Evolutionary conservation across 2,888 invertebrate genomes (phyloP), one percentile per base, ranked within the genome.

Genomic region (Scotopteryx bipunctaria): DNA sequence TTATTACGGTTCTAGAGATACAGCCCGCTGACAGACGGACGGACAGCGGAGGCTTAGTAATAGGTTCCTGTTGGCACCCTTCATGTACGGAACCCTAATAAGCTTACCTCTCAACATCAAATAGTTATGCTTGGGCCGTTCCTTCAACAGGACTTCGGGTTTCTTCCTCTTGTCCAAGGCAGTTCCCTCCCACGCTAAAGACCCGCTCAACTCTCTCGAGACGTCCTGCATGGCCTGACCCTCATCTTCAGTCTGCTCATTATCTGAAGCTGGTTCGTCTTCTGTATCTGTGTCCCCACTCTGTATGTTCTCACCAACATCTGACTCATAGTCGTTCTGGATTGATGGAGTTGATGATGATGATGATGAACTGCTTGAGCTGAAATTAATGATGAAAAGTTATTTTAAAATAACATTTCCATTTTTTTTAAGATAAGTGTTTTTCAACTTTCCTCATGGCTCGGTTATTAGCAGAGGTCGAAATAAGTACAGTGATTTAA

Each of bases 121-220:
- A 93, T 95, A 96, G 54, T 92, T 93, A 61, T 94, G 94, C 69
- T 92, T 93, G 1, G 94, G 94, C 71, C 91, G 91, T 32, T 90
- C 76, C 69, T 94, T 94, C 37, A 86, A 76, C 36, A 94, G 70
- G 4, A 92, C 91, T 5, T 54, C 54, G 0, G 54, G 54, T 11
- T 21, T 27, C 33, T 53, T 53, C 29, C 8, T 32, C 8, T 44
- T 11, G 5, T 5, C n/a, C 3, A 5, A 2, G 8, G 13, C 14
- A 2, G 11, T 1, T 17, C 6, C 5, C 3, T 6, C 11, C 3
- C 8, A 13, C 16, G 2, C 9, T n/a, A n/a, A n/a, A 1, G 29
- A 13, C 5, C 5, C 19, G 2, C 5, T 25, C 16, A 21, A 41
- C 1, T 11, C 11, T 8, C 27, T 27, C 11, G 3, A 11, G 5